These are phyloP conservation scores for Lordiphosa fenestrarum DNA, from an alignment of 2,888 invertebrate species.

Conservation along the genomic window DNA sequence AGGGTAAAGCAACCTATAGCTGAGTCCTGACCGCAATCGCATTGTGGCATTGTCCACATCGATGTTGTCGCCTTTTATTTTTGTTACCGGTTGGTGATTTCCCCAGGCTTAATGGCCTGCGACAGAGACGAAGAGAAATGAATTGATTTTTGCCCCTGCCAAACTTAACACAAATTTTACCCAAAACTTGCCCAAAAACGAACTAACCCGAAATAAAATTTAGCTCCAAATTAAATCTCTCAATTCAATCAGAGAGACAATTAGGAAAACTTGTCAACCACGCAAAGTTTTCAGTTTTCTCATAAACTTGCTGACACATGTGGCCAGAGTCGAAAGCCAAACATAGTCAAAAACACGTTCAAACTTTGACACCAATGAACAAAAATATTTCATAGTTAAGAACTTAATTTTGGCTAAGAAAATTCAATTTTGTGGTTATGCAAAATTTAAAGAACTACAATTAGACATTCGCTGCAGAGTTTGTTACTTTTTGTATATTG, in stretches of 20 bases:
- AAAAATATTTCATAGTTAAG: conserved; percentile 36
- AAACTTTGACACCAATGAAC: conserved; percentile 47
- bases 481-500: conserved; percentile 34
- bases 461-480: background rate
- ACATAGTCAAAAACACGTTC: background rate
- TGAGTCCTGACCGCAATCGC: conserved; percentile 69
- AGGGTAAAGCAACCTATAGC: conserved; percentile 10
- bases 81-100: conserved; percentile 44
- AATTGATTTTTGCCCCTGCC: conserved; percentile 41
- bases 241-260: conserved; percentile 79
- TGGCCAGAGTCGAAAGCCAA: conserved; percentile 27
- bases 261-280: conserved; percentile 72
- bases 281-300: conserved; percentile 19
- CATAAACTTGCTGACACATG: conserved; percentile 17
- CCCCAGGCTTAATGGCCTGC: conserved; percentile 57
- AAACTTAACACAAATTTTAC: conserved; percentile 51
- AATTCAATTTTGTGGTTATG: conserved; percentile 64
- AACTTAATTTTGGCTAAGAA: conserved; percentile 37
- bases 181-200: conserved; percentile 56
- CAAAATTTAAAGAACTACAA: conserved; percentile 11
- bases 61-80: conserved; percentile 73
- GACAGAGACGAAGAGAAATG: conserved; percentile 22
- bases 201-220: conserved; percentile 57
- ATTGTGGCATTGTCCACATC: conserved; percentile 73
- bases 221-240: conserved; percentile 72